These are phyloP conservation scores for Proterorhinus semilunaris DNA, from an alignment of 2,113 vertebrate genomes.

Conservation along the genomic window DNA sequence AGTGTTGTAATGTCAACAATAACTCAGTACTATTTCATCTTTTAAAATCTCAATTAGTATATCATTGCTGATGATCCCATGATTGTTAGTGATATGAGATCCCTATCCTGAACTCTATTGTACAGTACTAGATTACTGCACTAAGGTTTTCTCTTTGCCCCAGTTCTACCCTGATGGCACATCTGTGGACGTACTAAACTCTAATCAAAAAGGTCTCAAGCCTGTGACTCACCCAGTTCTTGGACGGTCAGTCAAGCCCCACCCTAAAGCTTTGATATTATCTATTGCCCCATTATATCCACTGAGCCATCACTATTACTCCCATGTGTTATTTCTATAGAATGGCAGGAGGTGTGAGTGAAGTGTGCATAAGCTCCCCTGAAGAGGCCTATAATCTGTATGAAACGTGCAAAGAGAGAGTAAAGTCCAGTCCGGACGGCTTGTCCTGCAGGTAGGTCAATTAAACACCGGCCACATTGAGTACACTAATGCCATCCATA, in stretches of 20 bases:
- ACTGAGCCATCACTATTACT: background rate
- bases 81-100: too few relatives aligned
- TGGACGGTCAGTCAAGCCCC: constrained; percentile 74
- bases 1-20: too few relatives aligned
- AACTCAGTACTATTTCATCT: too few relatives aligned
- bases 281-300: background rate
- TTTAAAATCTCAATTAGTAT: too few relatives aligned
- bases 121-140: background rate
- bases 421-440: constrained; percentile 29
- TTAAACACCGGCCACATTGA: constrained; percentile 22
- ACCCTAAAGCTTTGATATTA: background rate
- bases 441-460: constrained; percentile 50
- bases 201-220: constrained; percentile 50
- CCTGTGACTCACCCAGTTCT: constrained; percentile 72
- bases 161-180: constrained; percentile 76
- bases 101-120: background rate
- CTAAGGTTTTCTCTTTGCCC: constrained; percentile 3
- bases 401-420: constrained; percentile 53
- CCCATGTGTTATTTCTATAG: constrained; percentile 42
- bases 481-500: constrained; percentile 17
- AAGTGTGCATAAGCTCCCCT: constrained; percentile 54
- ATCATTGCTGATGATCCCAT: too few relatives aligned
- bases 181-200: constrained; percentile 75
- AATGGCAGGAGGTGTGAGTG: constrained; percentile 53
- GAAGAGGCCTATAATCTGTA: constrained; percentile 65